These are phyloP conservation scores for Drosophila funebris DNA, from an alignment of 1,140 invertebrate genomes.

Conservation along the genomic window DNA sequence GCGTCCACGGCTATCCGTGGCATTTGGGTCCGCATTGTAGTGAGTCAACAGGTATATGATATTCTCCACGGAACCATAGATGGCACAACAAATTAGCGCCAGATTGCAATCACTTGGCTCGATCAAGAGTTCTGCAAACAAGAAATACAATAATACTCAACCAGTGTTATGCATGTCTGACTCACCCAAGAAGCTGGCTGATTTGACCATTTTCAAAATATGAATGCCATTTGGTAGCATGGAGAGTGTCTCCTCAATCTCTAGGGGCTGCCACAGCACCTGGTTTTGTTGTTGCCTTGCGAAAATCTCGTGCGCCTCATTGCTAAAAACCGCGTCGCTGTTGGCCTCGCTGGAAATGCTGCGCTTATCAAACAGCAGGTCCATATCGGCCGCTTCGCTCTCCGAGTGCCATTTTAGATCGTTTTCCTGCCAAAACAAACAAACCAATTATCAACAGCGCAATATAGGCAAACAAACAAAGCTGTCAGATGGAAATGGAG, in stretches of 20 bases:
- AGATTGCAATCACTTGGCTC: conserved; percentile 70
- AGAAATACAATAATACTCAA: no score
- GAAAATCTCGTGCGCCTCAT: conserved; percentile 77
- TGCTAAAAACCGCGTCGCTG: conserved; percentile 78
- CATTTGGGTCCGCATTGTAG: conserved; percentile 69
- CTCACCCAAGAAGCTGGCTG: conserved; percentile 77
- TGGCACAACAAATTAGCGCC: conserved; percentile 66
- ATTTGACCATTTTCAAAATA: conserved; percentile 84
- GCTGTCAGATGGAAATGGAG: background rate
- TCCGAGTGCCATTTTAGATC: conserved; percentile 81
- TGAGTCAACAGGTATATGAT: conserved; percentile 62
- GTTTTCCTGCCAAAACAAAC: conserved; percentile 75
- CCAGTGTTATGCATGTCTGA: no score
- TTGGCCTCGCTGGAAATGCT: conserved; percentile 85
- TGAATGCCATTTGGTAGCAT: conserved; percentile 84
- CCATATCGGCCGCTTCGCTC: conserved; percentile 61
- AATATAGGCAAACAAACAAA: conserved; percentile 16
- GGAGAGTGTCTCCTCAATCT: conserved; percentile 83
- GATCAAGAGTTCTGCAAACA: conserved; percentile 49
- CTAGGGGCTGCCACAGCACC: conserved; percentile 83
- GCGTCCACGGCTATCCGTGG: conserved; percentile 76
- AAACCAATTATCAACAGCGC: conserved; percentile 27
- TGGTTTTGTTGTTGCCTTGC: conserved; percentile 74
- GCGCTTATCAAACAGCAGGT: conserved; percentile 72
- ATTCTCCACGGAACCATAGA: conserved; percentile 68